Base-by-base conservation (phyloP, 2,888 invertebrate genomes). In the Platerodrilus igneus region DNA sequence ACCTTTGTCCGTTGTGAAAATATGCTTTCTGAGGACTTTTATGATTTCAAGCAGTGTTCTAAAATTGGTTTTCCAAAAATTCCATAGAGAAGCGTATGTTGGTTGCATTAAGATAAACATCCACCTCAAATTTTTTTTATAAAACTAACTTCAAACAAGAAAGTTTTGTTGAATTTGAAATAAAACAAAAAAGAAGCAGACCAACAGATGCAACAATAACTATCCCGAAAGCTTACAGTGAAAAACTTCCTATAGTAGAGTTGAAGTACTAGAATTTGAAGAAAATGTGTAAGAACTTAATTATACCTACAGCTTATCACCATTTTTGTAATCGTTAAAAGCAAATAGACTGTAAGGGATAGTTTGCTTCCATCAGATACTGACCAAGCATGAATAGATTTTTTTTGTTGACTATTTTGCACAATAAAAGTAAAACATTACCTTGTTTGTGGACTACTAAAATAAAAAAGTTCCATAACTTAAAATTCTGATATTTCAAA, bases 11-110 rank as follows among this genome's bases (percentile, higher is more conserved):
- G 39, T 16, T 26, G 42, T 42, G 6, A 33, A 21, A 37, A 18
- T 21, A 25, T 50, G 21, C n/a, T 20, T 28, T 47, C 35, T 39
- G 42, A 50, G 32, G 41, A 50, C 17, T 38, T 50, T 34, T 43
- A 36, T 30, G 34, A 51, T 37, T 45, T 46, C 11, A 46, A 46
- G 36, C 9, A 11, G 8, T 47, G 15, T 27, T 10, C 34, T 6
- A n/a, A 25, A 14, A 15, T 18, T 15, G 4, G 6, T n/a, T 14
- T 17, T 25, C 21, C 19, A 9, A 8, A 39, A n/a, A 25, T 34
- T 13, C 27, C 32, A 23, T 41, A 37, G 43, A 30, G 26, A 31
- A 23, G 22, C 4, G 18, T 45, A 36, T 37, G 46, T 36, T 43
- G 40, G 31, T 40, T 48, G 19, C 37, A 36, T 20, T 47, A 43